Evolutionary conservation across 2,888 invertebrate genomes (phyloP).

Genomic region (Chrysina gloriosa): DNA sequence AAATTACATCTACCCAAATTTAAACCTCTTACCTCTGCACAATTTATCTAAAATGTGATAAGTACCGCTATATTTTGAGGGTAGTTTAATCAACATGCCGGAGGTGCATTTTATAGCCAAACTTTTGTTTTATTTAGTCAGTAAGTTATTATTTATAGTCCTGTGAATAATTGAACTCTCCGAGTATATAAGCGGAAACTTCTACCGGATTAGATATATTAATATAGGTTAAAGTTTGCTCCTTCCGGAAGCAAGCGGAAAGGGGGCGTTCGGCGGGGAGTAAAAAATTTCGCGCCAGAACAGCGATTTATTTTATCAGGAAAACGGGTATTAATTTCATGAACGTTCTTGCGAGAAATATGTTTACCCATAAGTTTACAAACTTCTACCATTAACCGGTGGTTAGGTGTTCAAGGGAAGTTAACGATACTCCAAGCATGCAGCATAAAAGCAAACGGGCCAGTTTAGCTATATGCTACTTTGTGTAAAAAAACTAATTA

Average conservation of each 20-base stretch:
- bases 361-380: background rate
- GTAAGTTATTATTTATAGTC: conserved; percentile 11
- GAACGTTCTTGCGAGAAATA: background rate
- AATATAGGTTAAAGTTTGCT: background rate
- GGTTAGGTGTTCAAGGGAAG: background rate
- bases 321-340: conserved; percentile 1
- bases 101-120: background rate
- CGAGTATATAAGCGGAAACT: background rate
- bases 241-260: background rate
- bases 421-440: background rate
- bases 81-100: background rate
- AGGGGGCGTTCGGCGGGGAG: background rate
- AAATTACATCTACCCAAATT: no score
- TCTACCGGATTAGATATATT: background rate
- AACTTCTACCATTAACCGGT: background rate
- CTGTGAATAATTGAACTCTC: background rate
- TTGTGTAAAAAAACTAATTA: no score
- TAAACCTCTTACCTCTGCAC: no score
- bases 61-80: background rate
- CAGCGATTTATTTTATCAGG: background rate
- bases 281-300: background rate
- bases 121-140: conserved; percentile 5
- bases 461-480: no score
- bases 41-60: no score
- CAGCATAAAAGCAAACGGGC: background rate